Base-by-base conservation (phyloP, 2,113 vertebrate genomes). In the Clinocottus analis region DNA sequence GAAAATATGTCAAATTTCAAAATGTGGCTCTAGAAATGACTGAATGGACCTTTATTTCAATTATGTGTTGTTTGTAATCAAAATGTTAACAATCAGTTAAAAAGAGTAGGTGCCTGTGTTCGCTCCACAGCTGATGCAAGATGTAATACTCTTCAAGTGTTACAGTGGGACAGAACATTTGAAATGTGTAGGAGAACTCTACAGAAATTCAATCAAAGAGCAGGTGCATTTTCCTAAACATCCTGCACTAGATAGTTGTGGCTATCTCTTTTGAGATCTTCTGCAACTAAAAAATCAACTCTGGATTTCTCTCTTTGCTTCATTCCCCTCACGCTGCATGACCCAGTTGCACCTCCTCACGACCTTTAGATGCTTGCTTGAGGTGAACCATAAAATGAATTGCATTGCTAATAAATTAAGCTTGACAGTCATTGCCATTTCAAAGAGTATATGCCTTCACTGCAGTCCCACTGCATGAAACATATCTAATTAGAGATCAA, bases 371-470 rank as follows among this genome's bases (percentile, higher is more conserved):
- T 80, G 80, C 86, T 80, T 88, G 85, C 80, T 85, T 86, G 83
- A 88, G 80, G 68, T 86, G 58, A 87, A 85, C 86, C 81, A 86
- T 88, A 84, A 91, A 89, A 89, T 83, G 83, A 91, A 89, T 90
- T 81, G 71, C 73, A 62, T 80, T 85, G 87, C 85, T 86, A 90
- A 88, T 91, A 91, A 90, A 90, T 91, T 85, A 71, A 79, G 66
- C 33, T 60, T 90, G 91, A 91, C 90, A 93, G 87, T 89, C 76
- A 89, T 17, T 83, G 77, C 82, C 77, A 62, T 89, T 86, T 89
- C 73, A 90, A 80, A 85, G 86, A 87, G 82, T 82, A 86, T 88
- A 81, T 85, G 81, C 87, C 90, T 92, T 90, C 80, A 86, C 61
- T 85, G 79, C 77, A 56, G 72, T 83, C 79, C 77, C 25, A 61